Percentiles rank a stretch among this genome's conserved stretches.
Conservation (phyloP, 1,140 invertebrate species). For the Phortica variegata region DNA sequence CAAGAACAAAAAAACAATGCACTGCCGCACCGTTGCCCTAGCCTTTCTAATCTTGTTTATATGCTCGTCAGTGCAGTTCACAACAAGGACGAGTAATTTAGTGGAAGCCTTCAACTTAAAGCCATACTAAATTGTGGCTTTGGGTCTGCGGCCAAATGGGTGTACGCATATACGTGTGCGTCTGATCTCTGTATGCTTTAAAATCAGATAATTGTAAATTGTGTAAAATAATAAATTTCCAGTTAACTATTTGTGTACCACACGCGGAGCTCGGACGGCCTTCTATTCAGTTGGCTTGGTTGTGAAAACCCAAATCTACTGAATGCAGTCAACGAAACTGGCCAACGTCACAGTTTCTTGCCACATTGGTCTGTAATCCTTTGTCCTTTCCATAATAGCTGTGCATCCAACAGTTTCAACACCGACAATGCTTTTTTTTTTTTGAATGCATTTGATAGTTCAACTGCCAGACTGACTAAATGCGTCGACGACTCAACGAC, state of each 20-base stretch:
- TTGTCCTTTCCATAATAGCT: not conserved
- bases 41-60: too few species aligned
- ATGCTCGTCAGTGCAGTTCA: too few species aligned
- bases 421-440: not conserved
- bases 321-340: too few species aligned
- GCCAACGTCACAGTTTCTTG: constrained; percentile 12
- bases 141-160: too few species aligned
- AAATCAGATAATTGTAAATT: constrained; percentile 55
- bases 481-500: constrained; percentile 20
- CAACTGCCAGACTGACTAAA: constrained; percentile 19
- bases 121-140: constrained; percentile 10
- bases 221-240: constrained; percentile 54
- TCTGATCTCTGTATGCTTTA: constrained; percentile 35
- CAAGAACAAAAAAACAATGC: too few species aligned
- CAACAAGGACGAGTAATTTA: not conserved
- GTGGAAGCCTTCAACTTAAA: constrained; percentile 2
- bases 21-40: too few species aligned
- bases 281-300: constrained; percentile 27
- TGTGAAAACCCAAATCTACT: too few species aligned
- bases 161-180: not conserved
- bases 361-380: constrained; percentile 2
- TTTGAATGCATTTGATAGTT: constrained; percentile 23
- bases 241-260: constrained; percentile 50
- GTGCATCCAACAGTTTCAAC: not conserved
- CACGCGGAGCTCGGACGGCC: constrained; percentile 39